Base-by-base conservation (phyloP, 2,888 invertebrate species). In the Microctonus hyperodae region DNA sequence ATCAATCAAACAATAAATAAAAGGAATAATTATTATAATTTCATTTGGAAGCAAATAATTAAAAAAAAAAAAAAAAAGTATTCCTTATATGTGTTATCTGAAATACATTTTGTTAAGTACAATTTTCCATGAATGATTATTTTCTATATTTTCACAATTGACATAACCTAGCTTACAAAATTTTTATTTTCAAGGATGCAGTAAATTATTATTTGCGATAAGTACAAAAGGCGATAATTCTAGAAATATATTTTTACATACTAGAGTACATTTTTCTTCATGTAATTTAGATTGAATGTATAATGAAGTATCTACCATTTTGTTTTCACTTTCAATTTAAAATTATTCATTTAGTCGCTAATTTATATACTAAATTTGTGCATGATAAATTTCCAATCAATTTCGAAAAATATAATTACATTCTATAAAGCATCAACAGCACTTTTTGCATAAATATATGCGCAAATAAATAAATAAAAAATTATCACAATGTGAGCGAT, bases 141-240 rank as follows among this genome's bases (percentile, higher is more conserved):
- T 28, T 28, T 28, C 3, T 28, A 23, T 10, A 51, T 51, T 2
- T 22, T 51, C 25, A 51, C 23, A 3, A 25, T 7, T 10, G 2
- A 2, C 13, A 33, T 33, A 22, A 60, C 16, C 31, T n/a, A 35
- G 16, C 33, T 11, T 31, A 16, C 7, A 28, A 28, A 28, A 28
- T 28, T n/a, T 20, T 56, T 35, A 4, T 31, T 56, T 35, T 5
- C 4, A 4, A 37, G 31, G 10, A 9, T 57, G 37, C 20, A 59
- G 28, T 28, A 28, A 28, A n/a, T 23, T 4, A 51, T 11, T 25
- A 51, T 59, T 62, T 57, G 23, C 48, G 28, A 65, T 65, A 65
- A 68, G 65, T 71, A 69, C 60, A 69, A 68, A 70, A 70, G 58
- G 63, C 70, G 40, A 60, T n/a, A 51, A 48, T 37, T 60, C 48